Conservation (phyloP, 1,140 invertebrate species). For the Heterodera schachtii region DNA sequence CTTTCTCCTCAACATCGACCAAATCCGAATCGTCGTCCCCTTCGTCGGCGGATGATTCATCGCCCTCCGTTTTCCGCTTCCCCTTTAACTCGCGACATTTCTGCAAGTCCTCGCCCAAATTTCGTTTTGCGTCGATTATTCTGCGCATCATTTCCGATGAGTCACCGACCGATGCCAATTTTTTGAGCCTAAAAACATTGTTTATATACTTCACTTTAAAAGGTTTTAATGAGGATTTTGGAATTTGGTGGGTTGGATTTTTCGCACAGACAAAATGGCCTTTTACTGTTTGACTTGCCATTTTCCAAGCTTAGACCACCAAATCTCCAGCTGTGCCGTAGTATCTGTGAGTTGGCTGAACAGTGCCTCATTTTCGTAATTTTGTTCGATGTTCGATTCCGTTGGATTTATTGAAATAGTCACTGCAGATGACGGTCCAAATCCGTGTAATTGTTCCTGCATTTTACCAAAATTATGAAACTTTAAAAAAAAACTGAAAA, state of each 20-base stretch:
- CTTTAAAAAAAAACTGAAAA: neutral
- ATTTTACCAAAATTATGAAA: too few relatives aligned
- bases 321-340: slow-evolving; percentile 26
- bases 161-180: slow-evolving; percentile 37
- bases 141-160: slow-evolving; percentile 23
- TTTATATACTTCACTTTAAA: too few relatives aligned
- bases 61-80: slow-evolving; percentile 8
- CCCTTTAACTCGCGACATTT: slow-evolving; percentile 41
- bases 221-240: too few relatives aligned
- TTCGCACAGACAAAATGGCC: too few relatives aligned
- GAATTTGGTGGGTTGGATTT: too few relatives aligned
- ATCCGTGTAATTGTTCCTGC: slow-evolving; percentile 35
- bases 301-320: slow-evolving; percentile 29
- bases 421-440: neutral
- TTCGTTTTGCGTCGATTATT: slow-evolving; percentile 36
- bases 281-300: slow-evolving; percentile 14
- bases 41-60: slow-evolving; percentile 23
- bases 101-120: slow-evolving; percentile 36
- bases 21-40: slow-evolving; percentile 48
- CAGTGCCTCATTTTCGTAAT: slow-evolving; percentile 33
- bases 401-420: slow-evolving; percentile 17
- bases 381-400: slow-evolving; percentile 30
- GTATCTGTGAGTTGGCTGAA: slow-evolving; percentile 37
- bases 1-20: slow-evolving; percentile 52
- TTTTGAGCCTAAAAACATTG: slow-evolving; percentile 38